Percentiles rank a stretch among this genome's conserved stretches.
Conservation (phyloP, 2,797 vertebrate genomes). For the Diglossa cyanea region DNA sequence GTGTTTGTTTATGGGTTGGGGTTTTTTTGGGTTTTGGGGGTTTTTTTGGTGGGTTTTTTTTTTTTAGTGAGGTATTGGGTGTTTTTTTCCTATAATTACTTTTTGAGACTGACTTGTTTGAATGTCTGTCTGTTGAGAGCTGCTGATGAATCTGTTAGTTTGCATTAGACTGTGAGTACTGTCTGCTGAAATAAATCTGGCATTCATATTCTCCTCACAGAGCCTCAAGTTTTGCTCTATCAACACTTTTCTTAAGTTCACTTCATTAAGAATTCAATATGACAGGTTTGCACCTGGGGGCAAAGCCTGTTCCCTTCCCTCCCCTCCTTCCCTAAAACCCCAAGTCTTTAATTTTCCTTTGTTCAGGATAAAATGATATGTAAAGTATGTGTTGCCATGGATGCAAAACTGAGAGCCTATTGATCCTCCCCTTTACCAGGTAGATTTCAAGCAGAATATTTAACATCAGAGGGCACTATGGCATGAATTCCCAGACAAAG, state of each 20-base stretch:
- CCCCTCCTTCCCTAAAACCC: background rate
- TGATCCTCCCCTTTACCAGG: conserved; percentile 3
- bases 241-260: conserved; percentile 50
- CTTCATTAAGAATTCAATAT: conserved; percentile 42
- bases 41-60: background rate
- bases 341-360: conserved; percentile 70
- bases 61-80: background rate
- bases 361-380: conserved; percentile 64
- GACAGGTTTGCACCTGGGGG: conserved; percentile 59
- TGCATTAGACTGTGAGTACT: background rate
- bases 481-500: background rate
- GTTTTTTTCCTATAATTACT: background rate
- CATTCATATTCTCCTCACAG: conserved; percentile 36
- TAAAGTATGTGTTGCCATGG: conserved; percentile 68
- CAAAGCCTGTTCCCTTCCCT: background rate
- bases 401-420: conserved; percentile 19
- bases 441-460: conserved; percentile 24
- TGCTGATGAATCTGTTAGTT: background rate
- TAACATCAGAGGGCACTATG: background rate
- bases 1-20: background rate
- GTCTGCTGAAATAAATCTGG: background rate
- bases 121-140: background rate
- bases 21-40: rapidly evolving
- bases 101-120: background rate
- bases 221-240: conserved; percentile 48